Percentiles rank a stretch among this genome's conserved stretches.
phyloP scores from a whole-genome alignment of 2,888 invertebrate species.

The Rutpela maculata region DNA sequence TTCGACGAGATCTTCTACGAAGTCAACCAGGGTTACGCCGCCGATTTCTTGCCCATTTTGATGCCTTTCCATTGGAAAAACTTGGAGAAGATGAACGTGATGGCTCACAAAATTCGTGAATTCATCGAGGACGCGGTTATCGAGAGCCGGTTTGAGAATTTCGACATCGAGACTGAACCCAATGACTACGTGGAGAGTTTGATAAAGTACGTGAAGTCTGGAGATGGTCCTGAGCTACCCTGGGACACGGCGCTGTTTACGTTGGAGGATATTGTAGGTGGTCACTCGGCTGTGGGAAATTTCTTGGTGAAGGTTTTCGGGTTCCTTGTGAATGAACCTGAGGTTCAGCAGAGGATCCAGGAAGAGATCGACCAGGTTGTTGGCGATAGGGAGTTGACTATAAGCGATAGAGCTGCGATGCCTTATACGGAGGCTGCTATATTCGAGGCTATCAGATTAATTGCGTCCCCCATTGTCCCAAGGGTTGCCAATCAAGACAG shows the following conservation, averaged over 20 bases:
- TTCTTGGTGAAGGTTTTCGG: slow-evolving; percentile 79
- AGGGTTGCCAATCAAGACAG: slow-evolving; percentile 80
- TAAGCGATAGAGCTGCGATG: slow-evolving; percentile 74
- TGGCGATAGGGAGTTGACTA: slow-evolving; percentile 63
- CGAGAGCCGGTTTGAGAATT: slow-evolving; percentile 71
- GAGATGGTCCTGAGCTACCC: slow-evolving; percentile 71
- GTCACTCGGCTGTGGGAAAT: slow-evolving; percentile 81
- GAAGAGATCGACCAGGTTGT: slow-evolving; percentile 75
- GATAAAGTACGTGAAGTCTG: slow-evolving; percentile 75
- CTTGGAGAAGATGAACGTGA: slow-evolving; percentile 74
- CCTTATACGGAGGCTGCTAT: slow-evolving; percentile 80
- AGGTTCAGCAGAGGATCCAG: slow-evolving; percentile 76
- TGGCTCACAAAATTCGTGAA: slow-evolving; percentile 76
- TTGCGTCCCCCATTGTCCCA: slow-evolving; percentile 82
- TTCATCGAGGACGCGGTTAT: slow-evolving; percentile 77
- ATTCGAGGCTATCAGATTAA: slow-evolving; percentile 79
- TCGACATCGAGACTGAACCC: slow-evolving; percentile 65
- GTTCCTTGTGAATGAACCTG: slow-evolving; percentile 75
- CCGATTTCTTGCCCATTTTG: slow-evolving; percentile 81
- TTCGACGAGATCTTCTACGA: slow-evolving; percentile 82
- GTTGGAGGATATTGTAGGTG: slow-evolving; percentile 75
- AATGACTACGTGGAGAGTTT: slow-evolving; percentile 78
- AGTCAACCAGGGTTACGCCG: slow-evolving; percentile 81
- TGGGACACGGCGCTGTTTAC: slow-evolving; percentile 77
- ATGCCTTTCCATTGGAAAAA: slow-evolving; percentile 76